phyloP scores from a whole-genome alignment of 2,113 vertebrate species.

The Mobula birostris region DNA sequence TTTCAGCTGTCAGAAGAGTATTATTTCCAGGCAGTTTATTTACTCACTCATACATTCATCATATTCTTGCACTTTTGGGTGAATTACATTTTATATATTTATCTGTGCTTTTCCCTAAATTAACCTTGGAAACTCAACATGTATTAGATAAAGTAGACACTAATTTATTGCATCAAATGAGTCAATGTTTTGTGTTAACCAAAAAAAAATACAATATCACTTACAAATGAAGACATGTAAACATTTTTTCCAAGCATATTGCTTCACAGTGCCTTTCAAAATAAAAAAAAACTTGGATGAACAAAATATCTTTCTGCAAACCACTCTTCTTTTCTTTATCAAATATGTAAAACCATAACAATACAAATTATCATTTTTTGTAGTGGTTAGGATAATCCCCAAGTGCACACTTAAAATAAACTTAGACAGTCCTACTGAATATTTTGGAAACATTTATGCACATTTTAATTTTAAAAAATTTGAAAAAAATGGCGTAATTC shows the following conservation, averaged over 20 bases:
- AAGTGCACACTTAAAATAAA: neutral
- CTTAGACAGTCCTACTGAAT: neutral
- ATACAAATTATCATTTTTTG: neutral
- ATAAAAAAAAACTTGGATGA: neutral
- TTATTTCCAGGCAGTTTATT: conserved; percentile 20
- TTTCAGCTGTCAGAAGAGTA: neutral
- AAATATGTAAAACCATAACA: conserved; percentile 5
- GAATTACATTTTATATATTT: neutral
- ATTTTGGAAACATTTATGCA: conserved; percentile 25
- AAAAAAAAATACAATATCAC: conserved; percentile 29
- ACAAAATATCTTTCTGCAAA: neutral
- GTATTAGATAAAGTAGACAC: conserved; percentile 35
- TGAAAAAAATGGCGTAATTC: neutral
- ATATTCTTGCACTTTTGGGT: neutral
- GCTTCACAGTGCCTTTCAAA: neutral
- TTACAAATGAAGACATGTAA: conserved; percentile 19
- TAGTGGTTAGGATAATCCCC: neutral
- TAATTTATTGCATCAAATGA: conserved; percentile 36
- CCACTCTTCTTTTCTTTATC: neutral
- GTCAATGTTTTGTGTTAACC: neutral
- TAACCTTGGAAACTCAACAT: conserved; percentile 15
- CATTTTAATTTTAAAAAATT: neutral
- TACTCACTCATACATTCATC: neutral
- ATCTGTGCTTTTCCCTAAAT: neutral
- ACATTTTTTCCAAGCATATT: conserved; percentile 1